Evolutionary conservation across 2,797 vertebrate species (phyloP), one percentile per base, ranked within the genome.

Genomic region (Potorous gilbertii): DNA sequence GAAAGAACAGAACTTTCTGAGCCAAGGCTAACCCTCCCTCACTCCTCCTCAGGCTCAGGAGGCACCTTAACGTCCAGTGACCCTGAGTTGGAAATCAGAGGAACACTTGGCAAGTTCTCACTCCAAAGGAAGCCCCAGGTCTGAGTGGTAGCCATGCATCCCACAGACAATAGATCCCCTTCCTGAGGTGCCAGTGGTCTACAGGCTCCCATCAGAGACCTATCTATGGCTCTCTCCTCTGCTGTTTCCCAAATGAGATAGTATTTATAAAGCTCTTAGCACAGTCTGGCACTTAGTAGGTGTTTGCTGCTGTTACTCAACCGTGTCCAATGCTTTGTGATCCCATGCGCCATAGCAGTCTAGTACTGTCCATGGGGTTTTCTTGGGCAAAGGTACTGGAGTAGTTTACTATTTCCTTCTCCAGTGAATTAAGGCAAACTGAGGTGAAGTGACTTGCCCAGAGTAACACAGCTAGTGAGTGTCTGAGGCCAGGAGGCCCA

Each of bases 121-220:
- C 12, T 95, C 96, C 95, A 55, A 18, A 90, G 1, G 29, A 95
- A 94, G 59, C 89, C 40, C 92, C 93, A 93, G 91, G 56, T 94
- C 66, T 81, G 95, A 96, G 90, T 91, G 87, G 92, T 31, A 92
- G 28, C 91, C 94, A 95, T 90, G 52, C 55, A 90, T 96, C 74
- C 59, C 92, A 54, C 55, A 96, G 94, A 91, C 10, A 56, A 92
- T 56, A 81, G 59, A 87, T 52, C 56, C 93, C 91, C 91, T 97
- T 96, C 96, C 93, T 66, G 92, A 97, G 91, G 91, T 97, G 89
- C 57, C 97, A 96, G 93, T 97, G 31, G 97, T 93, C 34, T 95
- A 54, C 6, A 97, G 91, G 40, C 95, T 96, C 92, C 93, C 66
- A 95, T 94, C 92, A 50, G 92, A 96, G 90, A 56, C 96, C 93